phyloP scores from a whole-genome alignment of 1,140 invertebrate genomes.

The Ips typographus region DNA sequence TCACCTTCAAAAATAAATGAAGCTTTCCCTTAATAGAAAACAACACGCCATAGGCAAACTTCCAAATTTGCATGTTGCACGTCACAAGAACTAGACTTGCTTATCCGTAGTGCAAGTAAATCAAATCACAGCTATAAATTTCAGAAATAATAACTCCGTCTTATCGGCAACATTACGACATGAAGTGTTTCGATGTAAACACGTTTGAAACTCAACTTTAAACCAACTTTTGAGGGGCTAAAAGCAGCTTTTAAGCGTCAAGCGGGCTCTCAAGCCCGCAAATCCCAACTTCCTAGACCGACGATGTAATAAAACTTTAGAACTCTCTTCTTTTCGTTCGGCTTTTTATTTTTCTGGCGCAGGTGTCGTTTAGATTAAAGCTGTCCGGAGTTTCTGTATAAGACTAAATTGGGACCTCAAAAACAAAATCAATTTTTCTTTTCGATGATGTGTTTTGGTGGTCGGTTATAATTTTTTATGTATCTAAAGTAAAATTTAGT shows the following conservation, averaged over 20 bases:
- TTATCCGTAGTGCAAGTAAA: neutral
- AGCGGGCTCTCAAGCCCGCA: neutral
- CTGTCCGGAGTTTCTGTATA: neutral
- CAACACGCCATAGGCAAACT: conserved; percentile 2
- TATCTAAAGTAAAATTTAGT: no score
- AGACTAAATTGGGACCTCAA: neutral
- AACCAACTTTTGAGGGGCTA: neutral
- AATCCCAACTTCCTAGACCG: conserved; percentile 8
- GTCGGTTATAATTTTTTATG: no score
- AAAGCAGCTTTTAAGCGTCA: conserved; percentile 6
- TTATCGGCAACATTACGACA: no score
- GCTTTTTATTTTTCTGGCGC: conserved; percentile 13
- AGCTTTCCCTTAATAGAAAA: neutral
- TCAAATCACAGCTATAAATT: no score
- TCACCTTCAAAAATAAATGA: neutral
- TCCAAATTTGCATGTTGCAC: conserved; percentile 3
- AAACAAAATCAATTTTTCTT: no score
- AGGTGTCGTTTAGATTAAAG: conserved; percentile 16
- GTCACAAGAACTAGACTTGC: neutral
- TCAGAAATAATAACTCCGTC: no score
- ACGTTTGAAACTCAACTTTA: neutral
- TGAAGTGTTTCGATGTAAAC: neutral
- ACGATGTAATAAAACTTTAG: conserved; percentile 27
- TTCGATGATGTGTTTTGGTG: no score
- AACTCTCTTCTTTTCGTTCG: conserved; percentile 7